phyloP scores from a whole-genome alignment of 1,140 invertebrate genomes.

The Cherax quadricarinatus region DNA sequence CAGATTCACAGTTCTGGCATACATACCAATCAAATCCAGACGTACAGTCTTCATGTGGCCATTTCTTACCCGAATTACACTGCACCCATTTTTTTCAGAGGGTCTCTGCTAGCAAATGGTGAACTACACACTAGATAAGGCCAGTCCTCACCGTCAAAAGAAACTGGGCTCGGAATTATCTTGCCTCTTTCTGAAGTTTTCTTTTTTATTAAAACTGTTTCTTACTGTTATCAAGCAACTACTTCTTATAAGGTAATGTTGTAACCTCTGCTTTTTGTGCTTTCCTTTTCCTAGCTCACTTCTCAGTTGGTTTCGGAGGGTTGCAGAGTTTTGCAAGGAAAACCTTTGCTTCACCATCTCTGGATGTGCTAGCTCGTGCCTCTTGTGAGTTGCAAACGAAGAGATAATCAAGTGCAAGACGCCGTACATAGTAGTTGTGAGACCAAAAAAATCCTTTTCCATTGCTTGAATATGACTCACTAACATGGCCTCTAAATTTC shows the following conservation, averaged over 20 bases:
- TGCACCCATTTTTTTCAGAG: too few species aligned
- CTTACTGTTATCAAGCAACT: conserved; percentile 27
- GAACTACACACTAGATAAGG: conserved; percentile 12
- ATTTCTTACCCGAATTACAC: too few species aligned
- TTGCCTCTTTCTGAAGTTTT: conserved; percentile 18
- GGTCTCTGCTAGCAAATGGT: background rate
- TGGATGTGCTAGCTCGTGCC: too few species aligned
- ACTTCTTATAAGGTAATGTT: conserved; percentile 39
- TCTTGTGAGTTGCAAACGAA: too few species aligned
- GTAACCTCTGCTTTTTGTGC: conserved; percentile 29
- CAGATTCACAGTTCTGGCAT: conserved; percentile 18
- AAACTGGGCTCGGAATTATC: conserved; percentile 25
- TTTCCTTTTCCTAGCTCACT: conserved; percentile 36
- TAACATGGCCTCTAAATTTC: too few species aligned
- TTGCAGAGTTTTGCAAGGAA: too few species aligned
- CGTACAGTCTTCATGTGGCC: background rate
- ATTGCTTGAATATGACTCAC: conserved; percentile 37
- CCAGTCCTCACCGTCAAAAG: conserved; percentile 25
- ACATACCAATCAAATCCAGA: conserved; percentile 21
- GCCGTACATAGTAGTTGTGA: conserved; percentile 30
- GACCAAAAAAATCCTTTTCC: conserved; percentile 39
- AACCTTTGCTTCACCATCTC: too few species aligned
- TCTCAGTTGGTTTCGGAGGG: background rate
- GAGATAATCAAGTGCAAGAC: too few species aligned
- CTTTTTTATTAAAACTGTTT: background rate